These are phyloP conservation scores for Hemicrepidius hirtus DNA, from an alignment of 2,888 invertebrate species.

Conservation along the genomic window DNA sequence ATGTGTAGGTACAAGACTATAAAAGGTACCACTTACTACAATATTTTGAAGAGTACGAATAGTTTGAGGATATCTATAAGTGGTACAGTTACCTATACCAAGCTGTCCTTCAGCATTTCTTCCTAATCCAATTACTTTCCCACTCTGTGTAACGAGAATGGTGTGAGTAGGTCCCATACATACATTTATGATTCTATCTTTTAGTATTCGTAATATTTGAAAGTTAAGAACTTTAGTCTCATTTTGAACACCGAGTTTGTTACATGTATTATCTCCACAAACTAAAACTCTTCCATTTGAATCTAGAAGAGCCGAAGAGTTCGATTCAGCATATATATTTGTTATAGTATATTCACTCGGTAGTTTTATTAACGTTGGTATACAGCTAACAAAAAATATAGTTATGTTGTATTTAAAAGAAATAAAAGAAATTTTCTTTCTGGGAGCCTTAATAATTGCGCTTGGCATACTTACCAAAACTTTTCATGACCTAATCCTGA, in stretches of 20 bases:
- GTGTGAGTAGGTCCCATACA: conserved; percentile 78
- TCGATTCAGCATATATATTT: conserved; percentile 77
- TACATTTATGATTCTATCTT: conserved; percentile 75
- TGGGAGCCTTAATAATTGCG: too few relatives aligned
- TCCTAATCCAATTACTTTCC: conserved; percentile 79
- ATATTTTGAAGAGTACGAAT: conserved; percentile 55
- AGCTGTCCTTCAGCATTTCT: conserved; percentile 79
- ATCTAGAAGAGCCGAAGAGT: conserved; percentile 78
- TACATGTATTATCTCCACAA: conserved; percentile 78
- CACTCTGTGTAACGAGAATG: conserved; percentile 78
- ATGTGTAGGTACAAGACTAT: background rate
- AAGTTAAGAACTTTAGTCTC: conserved; percentile 60
- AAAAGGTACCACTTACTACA: conserved; percentile 58
- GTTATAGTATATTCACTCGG: conserved; percentile 72
- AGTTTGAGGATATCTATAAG: conserved; percentile 48
- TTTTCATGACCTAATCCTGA: conserved; percentile 76
- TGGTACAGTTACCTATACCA: conserved; percentile 69
- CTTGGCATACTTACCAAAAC: conserved; percentile 67
- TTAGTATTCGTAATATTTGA: conserved; percentile 71
- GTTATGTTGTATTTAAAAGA: too few relatives aligned
- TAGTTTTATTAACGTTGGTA: conserved; percentile 71
- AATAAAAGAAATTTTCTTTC: too few relatives aligned
- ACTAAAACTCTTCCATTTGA: conserved; percentile 77
- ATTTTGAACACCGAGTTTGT: conserved; percentile 76
- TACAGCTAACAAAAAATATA: conserved; percentile 69